Evolutionary conservation across 1,140 invertebrate genomes (phyloP).

Genomic region (Lerema accius): DNA sequence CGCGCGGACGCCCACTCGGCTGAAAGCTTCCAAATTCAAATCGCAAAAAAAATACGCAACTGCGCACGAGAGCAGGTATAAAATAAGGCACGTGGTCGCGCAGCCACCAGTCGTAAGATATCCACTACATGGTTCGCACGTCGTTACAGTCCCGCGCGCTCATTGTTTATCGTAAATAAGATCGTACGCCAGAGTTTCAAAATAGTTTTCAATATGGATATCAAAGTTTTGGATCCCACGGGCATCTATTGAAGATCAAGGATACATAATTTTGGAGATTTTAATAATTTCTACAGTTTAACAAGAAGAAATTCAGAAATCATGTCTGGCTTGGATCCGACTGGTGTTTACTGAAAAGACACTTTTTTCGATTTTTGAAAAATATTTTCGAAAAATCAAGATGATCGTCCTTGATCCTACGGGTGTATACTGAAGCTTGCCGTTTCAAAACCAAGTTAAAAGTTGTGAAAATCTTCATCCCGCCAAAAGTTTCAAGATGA

Average conservation of each 20-base stretch:
- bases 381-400: slow-evolving; percentile 39
- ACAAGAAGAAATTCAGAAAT: slow-evolving; percentile 19
- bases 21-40: slow-evolving; percentile 81
- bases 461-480: no score
- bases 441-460: no score
- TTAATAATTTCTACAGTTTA: slow-evolving; percentile 16
- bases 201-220: slow-evolving; percentile 64
- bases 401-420: slow-evolving; percentile 71
- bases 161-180: slow-evolving; percentile 71
- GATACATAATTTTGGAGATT: slow-evolving; percentile 36
- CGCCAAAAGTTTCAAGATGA: slow-evolving; percentile 67
- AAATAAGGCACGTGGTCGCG: slow-evolving; percentile 71
- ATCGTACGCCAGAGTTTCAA: slow-evolving; percentile 66
- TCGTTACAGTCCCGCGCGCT: slow-evolving; percentile 50
- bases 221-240: slow-evolving; percentile 74
- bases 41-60: slow-evolving; percentile 77
- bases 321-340: slow-evolving; percentile 49
- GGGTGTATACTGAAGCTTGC: slow-evolving; percentile 59
- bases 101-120: slow-evolving; percentile 69
- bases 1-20: slow-evolving; percentile 67
- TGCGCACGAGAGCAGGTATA: slow-evolving; percentile 70
- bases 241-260: slow-evolving; percentile 67
- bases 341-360: slow-evolving; percentile 52
- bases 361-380: slow-evolving; percentile 13
- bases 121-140: slow-evolving; percentile 56